Base-by-base conservation (phyloP, 1,140 invertebrate species). In the Pseudomyrmex flavicornis region DNA sequence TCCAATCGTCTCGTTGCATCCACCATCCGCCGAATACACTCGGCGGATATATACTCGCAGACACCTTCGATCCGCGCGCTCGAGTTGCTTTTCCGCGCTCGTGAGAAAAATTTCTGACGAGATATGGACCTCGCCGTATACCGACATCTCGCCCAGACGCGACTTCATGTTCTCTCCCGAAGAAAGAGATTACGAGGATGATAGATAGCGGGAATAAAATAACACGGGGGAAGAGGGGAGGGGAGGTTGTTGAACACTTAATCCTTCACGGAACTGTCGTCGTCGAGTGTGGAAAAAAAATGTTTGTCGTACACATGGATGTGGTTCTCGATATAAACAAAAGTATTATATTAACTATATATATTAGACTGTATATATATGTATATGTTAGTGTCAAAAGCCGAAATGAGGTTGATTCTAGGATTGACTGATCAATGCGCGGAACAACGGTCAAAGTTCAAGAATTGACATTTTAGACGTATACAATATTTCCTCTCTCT, bases 31-130 rank as follows among this genome's bases (percentile, higher is more conserved):
- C 59, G 79, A 72, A 73, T 65, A 62, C 52, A 48, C 35, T 52
- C 26, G 17, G 12, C 50, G 58, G 69, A 58, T 17, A 22, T 22
- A 22, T 79, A 61, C 52, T 46, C 46, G 48, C 79, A 82, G 50
- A 75, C 70, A 82, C 35, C 48, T 83, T 83, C 74, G 74, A 83
- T 83, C 74, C 74, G n/a, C 73, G 59, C 46, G 54, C 73, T 83
- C 44, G 74, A 79, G 22, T 62, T 83, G 54, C 46, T 79, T 54
- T 26, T 54, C 13, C 46, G 52, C 52, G 44, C 46, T 69, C 46
- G 74, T 69, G 74, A 83, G 82, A 76, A 83, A 79, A 83, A 83
- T 83, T 83, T 20, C 8, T 63, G 63, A 50, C 70, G 59, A 54
- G 69, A 74, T 75, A 82, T 7, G 35, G 12, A 22, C 20, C 17